Evolutionary conservation across 2,888 invertebrate species (phyloP).

Genomic region (Pteria penguin): DNA sequence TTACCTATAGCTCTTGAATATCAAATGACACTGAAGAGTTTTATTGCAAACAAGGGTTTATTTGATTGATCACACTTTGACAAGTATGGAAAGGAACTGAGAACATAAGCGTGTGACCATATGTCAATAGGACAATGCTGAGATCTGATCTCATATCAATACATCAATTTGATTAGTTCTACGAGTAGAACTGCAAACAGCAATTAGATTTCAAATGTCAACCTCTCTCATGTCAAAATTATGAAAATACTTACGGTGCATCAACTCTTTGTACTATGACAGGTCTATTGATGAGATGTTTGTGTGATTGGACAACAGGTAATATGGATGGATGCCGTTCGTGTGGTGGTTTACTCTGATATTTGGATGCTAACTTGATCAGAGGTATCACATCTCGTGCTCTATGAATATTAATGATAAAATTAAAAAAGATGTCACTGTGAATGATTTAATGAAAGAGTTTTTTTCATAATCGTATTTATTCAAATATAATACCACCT

Average conservation of each 20-base stretch:
- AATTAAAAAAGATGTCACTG: background rate
- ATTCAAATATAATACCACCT: no score
- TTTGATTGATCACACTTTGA: no score
- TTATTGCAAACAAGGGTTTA: no score
- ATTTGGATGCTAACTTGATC: slow-evolving; percentile 55
- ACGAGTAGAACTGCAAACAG: background rate
- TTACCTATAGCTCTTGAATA: no score
- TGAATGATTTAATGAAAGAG: background rate
- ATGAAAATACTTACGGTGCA: slow-evolving; percentile 12
- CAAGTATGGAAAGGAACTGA: no score
- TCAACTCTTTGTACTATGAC: slow-evolving; percentile 50
- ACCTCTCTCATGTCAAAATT: slow-evolving; percentile 1
- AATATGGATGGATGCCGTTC: slow-evolving; percentile 46
- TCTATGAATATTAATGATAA: slow-evolving; percentile 39
- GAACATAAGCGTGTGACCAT: no score
- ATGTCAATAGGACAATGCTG: no score
- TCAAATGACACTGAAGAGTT: no score
- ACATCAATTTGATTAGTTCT: no score
- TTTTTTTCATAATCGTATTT: no score
- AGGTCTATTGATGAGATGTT: slow-evolving; percentile 60
- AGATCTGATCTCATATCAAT: no score
- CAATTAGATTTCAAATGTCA: background rate
- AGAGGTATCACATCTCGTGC: slow-evolving; percentile 61
- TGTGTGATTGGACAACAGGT: slow-evolving; percentile 60
- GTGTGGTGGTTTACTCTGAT: slow-evolving; percentile 33